Evolutionary conservation across 2,797 vertebrate genomes (phyloP).

Genomic region (Corythornis leucogaster): DNA sequence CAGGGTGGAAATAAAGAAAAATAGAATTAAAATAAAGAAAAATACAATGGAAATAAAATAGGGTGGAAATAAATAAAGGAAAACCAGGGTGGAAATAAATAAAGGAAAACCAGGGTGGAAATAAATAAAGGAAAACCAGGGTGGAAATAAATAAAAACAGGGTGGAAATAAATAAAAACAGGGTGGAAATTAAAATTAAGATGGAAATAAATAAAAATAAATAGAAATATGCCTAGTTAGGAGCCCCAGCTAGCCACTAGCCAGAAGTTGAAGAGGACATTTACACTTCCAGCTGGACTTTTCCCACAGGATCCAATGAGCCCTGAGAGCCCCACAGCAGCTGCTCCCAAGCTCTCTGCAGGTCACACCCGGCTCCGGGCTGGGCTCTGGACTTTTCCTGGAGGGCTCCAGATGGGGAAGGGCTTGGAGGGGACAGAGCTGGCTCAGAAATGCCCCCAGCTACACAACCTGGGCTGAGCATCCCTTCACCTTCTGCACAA

Average conservation of each 20-base stretch:
- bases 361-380: background rate
- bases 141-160: no score
- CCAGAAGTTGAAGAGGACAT: background rate
- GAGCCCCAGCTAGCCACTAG: background rate
- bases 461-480: background rate
- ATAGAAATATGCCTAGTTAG: background rate
- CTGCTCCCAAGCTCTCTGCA: background rate
- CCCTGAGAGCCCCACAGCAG: background rate
- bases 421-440: background rate
- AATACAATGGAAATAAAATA: no score
- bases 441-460: background rate
- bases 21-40: no score
- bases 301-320: background rate
- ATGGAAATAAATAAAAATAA: no score
- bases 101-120: no score
- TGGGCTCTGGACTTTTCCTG: background rate
- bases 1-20: no score
- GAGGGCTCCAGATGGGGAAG: background rate
- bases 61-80: no score
- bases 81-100: no score
- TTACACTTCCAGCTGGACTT: background rate
- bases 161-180: no score
- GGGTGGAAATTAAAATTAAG: no score
- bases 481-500: background rate
- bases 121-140: no score